Conservation (phyloP, 1,140 invertebrate species). For the Kradibia gibbosae region DNA sequence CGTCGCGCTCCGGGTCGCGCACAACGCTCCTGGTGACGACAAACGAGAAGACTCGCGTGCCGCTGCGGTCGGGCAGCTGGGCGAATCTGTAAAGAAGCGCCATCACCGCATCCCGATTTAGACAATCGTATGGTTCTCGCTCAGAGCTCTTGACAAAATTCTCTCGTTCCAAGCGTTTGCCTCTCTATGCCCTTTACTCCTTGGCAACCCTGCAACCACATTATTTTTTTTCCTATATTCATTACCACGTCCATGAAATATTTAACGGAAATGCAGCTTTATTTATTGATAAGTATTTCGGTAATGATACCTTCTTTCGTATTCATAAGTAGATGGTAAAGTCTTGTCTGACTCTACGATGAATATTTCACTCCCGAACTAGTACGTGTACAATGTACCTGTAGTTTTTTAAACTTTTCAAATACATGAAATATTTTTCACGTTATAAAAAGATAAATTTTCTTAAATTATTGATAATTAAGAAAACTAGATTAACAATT, state of each 20-base stretch:
- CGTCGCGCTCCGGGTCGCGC: conserved; percentile 84
- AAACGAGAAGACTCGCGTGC: conserved; percentile 90
- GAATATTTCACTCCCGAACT: background rate
- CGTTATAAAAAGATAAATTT: too few species aligned
- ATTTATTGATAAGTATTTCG: background rate
- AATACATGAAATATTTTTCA: background rate
- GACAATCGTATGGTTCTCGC: conserved; percentile 33
- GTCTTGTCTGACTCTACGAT: background rate
- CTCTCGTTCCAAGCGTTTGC: background rate
- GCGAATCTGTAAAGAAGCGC: conserved; percentile 89
- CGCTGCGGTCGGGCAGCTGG: conserved; percentile 85
- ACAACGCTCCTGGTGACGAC: conserved; percentile 86
- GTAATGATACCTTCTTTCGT: background rate
- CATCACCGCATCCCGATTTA: conserved; percentile 76
- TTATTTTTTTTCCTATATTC: too few species aligned
- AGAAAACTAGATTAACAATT: too few species aligned
- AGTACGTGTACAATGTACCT: background rate
- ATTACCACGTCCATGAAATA: too few species aligned
- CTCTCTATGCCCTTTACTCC: too few species aligned
- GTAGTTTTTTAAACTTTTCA: background rate
- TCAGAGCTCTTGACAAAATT: background rate
- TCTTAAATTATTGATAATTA: too few species aligned
- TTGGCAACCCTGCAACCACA: background rate
- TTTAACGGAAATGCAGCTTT: too few species aligned
- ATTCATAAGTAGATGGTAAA: background rate